Percentiles rank a stretch among this genome's conserved stretches.
phyloP scores from a whole-genome alignment of 2,113 vertebrate species.

The Semicossyphus pulcher region DNA sequence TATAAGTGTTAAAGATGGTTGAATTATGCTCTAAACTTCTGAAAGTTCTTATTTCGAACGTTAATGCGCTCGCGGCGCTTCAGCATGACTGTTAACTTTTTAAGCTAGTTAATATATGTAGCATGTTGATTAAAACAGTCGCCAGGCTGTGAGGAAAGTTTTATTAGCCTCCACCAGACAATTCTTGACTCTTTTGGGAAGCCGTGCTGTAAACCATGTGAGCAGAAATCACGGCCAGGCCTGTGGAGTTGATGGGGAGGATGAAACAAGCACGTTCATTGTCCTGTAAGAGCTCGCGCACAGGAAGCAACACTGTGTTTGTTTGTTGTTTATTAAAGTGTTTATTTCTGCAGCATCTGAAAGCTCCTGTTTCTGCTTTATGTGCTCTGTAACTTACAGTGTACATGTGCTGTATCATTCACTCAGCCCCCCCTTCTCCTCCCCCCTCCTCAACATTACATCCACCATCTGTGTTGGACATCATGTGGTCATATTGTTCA shows the following conservation, averaged over 20 bases:
- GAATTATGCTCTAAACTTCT: not conserved
- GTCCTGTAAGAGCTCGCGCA: constrained; percentile 37
- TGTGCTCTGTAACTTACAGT: not conserved
- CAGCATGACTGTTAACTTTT: not conserved
- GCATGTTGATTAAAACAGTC: not conserved
- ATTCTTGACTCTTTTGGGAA: not conserved
- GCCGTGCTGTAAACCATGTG: not conserved
- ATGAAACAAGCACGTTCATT: constrained; percentile 68
- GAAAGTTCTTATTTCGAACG: not conserved
- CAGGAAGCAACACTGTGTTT: constrained; percentile 57
- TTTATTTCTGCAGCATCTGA: constrained; percentile 43
- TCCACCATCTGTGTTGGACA: constrained; percentile 75
- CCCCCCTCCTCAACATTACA: constrained; percentile 19
- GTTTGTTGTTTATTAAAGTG: constrained; percentile 40
- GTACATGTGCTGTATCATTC: constrained; percentile 67
- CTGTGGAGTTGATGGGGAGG: constrained; percentile 47
- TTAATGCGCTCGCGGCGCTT: not conserved
- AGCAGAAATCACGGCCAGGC: constrained; percentile 59
- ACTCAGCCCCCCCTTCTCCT: not conserved
- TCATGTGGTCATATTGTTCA: constrained; percentile 75
- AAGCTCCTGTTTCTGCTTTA: not conserved
- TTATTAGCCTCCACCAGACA: too few relatives aligned
- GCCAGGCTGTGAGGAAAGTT: not conserved
- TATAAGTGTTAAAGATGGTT: not conserved
- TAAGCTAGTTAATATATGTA: too few relatives aligned